Evolutionary conservation across 2,888 invertebrate species (phyloP).

Genomic region (Parascotia fuliginaria): DNA sequence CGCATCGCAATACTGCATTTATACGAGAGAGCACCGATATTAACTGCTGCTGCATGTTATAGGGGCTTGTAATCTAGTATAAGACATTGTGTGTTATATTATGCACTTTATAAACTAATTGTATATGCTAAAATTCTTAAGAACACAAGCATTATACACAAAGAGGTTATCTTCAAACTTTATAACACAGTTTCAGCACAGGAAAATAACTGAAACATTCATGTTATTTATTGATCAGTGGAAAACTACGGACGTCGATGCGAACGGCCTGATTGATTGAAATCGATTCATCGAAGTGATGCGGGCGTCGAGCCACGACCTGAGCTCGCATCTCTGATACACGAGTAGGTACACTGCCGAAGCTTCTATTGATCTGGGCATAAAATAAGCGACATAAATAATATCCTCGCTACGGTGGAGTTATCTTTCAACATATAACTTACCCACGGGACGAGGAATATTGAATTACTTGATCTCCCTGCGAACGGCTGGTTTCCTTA

Average conservation of each 20-base stretch:
- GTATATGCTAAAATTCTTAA: no score
- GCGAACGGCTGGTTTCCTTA: slow-evolving; percentile 18
- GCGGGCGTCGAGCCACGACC: not conserved
- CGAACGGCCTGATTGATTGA: slow-evolving; percentile 8
- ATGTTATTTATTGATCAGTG: slow-evolving; percentile 3
- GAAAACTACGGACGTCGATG: slow-evolving; percentile 6
- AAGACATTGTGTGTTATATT: no score
- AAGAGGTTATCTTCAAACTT: no score
- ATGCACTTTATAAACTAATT: no score
- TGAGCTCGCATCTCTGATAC: not conserved
- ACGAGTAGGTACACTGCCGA: no score
- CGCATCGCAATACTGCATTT: no score
- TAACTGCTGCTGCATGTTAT: no score
- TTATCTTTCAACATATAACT: slow-evolving; percentile 16
- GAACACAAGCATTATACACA: no score
- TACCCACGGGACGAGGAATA: slow-evolving; percentile 10
- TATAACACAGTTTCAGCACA: not conserved
- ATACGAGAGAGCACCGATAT: no score
- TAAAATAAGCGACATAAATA: slow-evolving; percentile 7
- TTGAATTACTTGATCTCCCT: slow-evolving; percentile 29
- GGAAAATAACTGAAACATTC: not conserved
- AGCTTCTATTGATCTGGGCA: slow-evolving; percentile 1
- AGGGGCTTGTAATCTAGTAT: no score
- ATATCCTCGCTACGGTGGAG: slow-evolving; percentile 12
- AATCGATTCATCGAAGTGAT: slow-evolving; percentile 12